Conservation (phyloP, 2,888 invertebrate genomes). For the Choristoneura rosaceana region DNA sequence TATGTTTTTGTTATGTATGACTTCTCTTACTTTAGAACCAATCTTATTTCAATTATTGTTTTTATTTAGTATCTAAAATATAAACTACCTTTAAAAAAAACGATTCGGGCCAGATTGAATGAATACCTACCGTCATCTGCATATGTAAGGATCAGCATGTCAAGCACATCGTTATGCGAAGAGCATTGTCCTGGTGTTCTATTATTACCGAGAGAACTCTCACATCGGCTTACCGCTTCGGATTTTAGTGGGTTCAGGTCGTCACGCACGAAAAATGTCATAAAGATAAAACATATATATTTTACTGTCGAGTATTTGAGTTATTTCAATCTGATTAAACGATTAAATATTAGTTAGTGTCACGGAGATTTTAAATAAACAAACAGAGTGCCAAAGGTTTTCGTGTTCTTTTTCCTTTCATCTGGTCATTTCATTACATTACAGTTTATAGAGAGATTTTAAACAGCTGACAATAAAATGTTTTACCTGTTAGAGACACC, state of each 20-base stretch:
- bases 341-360: background rate
- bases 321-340: background rate
- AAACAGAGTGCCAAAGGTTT: background rate
- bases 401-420: background rate
- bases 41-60: too few relatives aligned
- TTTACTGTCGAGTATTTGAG: background rate
- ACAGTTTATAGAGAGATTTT: background rate
- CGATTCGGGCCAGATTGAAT: conserved; percentile 20
- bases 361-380: background rate
- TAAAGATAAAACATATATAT: background rate
- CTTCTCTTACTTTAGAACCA: too few relatives aligned
- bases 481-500: background rate
- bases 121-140: conserved; percentile 23
- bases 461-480: background rate
- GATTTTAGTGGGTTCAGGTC: background rate
- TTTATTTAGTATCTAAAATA: background rate
- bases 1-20: too few relatives aligned
- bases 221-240: conserved; percentile 14
- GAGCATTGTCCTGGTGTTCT: conserved; percentile 34
- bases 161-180: conserved; percentile 21
- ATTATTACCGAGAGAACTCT: conserved; percentile 30
- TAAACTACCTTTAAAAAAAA: conserved; percentile 16
- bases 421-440: background rate
- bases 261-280: background rate
- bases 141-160: conserved; percentile 31